Percentiles rank a stretch among this genome's conserved stretches.
These are phyloP conservation scores for Muscicapa striata DNA, from an alignment of 2,797 vertebrate genomes.

Conservation along the genomic window DNA sequence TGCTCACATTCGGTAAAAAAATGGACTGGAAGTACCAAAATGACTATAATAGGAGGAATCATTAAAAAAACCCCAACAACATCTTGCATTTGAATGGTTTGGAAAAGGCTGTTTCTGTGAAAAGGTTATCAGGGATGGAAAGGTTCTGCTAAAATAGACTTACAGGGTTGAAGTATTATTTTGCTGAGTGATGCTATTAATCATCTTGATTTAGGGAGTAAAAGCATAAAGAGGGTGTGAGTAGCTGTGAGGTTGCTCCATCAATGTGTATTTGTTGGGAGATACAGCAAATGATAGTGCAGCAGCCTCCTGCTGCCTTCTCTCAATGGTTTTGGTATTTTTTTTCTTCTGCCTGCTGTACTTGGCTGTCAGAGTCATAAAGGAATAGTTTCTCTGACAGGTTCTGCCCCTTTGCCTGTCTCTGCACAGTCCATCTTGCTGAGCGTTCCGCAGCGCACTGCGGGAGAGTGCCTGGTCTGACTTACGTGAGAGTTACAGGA, in stretches of 20 bases:
- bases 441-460: neutral
- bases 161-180: neutral
- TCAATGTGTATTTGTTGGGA: neutral
- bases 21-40: neutral
- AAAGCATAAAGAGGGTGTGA: neutral
- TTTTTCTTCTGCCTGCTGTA: neutral
- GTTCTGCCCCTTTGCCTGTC: neutral
- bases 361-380: neutral
- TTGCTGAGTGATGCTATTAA: neutral
- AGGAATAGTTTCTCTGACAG: neutral
- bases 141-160: neutral
- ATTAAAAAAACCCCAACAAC: neutral
- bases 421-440: neutral
- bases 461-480: fast-evolving
- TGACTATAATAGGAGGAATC: neutral
- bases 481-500: neutral
- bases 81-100: neutral
- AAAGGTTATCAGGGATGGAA: neutral
- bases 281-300: neutral
- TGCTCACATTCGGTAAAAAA: neutral
- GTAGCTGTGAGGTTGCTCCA: neutral
- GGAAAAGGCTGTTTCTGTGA: neutral
- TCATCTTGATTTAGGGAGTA: neutral
- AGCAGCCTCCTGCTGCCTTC: neutral
- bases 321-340: fast-evolving